Percentiles rank a stretch among this genome's conserved stretches.
Evolutionary conservation across 2,888 invertebrate genomes (phyloP).

Genomic region (Synergus laeviventris): DNA sequence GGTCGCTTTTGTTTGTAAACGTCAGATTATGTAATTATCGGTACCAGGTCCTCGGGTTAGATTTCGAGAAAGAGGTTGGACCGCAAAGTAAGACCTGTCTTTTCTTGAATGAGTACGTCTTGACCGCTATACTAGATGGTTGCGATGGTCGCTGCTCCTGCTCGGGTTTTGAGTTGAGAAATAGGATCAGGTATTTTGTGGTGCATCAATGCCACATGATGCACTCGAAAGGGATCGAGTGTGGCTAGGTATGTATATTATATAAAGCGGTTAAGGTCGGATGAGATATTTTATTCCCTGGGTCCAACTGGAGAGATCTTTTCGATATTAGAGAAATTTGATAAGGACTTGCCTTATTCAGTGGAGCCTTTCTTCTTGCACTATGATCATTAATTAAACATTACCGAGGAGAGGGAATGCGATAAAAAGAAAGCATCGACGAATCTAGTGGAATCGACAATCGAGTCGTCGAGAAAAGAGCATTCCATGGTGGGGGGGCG

Average conservation of each 20-base stretch:
- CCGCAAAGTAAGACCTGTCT: background rate
- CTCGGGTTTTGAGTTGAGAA: background rate
- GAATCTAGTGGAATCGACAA: conserved; percentile 55
- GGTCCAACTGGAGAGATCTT: background rate
- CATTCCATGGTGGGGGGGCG: conserved; percentile 52
- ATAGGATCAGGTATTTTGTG: conserved; percentile 31
- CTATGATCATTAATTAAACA: conserved; percentile 38
- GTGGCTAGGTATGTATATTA: background rate
- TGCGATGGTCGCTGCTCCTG: background rate
- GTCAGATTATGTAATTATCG: background rate
- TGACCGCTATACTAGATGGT: conserved; percentile 12
- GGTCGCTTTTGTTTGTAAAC: conserved; percentile 6
- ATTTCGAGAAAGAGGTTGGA: conserved; percentile 5
- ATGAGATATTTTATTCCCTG: background rate
- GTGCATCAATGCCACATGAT: conserved; percentile 30
- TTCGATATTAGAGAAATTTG: background rate
- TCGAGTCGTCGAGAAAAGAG: conserved; percentile 56
- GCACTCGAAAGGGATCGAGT: conserved; percentile 28
- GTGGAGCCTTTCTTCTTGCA: conserved; percentile 15
- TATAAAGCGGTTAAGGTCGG: conserved; percentile 7
- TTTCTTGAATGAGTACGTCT: conserved; percentile 25
- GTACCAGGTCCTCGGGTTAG: background rate
- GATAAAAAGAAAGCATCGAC: conserved; percentile 51
- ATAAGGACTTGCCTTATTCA: conserved; percentile 1
- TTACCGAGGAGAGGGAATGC: conserved; percentile 42